Percentiles rank a stretch among this genome's conserved stretches.
These are phyloP conservation scores for Paradisaea rubra DNA, from an alignment of 2,113 vertebrate species.

Conservation along the genomic window DNA sequence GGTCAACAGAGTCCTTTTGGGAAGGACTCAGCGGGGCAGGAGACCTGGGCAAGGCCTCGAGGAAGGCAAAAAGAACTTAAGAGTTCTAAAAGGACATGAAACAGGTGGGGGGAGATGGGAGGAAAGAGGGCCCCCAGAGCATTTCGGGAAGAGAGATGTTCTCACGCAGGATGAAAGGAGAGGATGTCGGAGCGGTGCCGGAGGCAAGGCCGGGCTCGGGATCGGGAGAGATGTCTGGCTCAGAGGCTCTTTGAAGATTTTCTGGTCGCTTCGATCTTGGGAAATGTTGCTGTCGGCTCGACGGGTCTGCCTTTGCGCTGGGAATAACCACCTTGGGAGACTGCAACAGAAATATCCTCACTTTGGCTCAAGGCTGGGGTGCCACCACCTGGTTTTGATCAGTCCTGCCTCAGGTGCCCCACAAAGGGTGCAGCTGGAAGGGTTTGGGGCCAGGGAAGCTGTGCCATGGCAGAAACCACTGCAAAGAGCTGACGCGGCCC, in stretches of 20 bases:
- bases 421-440: neutral
- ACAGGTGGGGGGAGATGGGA: neutral
- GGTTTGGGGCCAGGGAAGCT: neutral
- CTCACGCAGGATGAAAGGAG: neutral
- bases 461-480: neutral
- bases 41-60: neutral
- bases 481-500: neutral
- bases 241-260: conserved; percentile 36
- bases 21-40: neutral
- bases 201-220: neutral
- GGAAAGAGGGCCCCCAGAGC: neutral
- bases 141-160: neutral
- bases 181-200: neutral
- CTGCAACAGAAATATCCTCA: neutral
- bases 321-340: neutral
- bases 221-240: neutral
- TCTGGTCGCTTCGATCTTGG: neutral
- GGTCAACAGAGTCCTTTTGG: neutral
- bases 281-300: neutral
- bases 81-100: neutral
- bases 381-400: neutral
- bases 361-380: neutral
- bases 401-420: neutral
- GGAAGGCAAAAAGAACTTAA: neutral
- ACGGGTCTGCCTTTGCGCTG: neutral